These are phyloP conservation scores for Semicossyphus pulcher DNA, from an alignment of 2,113 vertebrate genomes.

Conservation along the genomic window DNA sequence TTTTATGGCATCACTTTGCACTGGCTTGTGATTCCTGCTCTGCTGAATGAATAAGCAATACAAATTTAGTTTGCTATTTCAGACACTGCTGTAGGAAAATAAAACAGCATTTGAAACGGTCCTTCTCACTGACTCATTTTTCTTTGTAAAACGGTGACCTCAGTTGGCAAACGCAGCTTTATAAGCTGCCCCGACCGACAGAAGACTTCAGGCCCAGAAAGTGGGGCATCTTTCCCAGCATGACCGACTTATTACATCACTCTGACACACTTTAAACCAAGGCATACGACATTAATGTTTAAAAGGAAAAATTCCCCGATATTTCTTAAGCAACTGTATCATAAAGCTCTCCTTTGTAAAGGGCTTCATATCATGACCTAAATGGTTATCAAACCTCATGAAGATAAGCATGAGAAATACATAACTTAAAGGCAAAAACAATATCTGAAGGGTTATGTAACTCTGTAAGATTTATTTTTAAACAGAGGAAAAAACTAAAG, in stretches of 20 bases:
- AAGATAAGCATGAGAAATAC: not conserved
- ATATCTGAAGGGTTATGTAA: slow-evolving; percentile 3
- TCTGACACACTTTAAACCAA: not conserved
- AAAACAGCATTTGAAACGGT: not conserved
- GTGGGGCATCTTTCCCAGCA: not conserved
- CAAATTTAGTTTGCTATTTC: not conserved
- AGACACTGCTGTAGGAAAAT: too few relatives aligned
- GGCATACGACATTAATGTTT: not conserved
- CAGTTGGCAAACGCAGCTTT: not conserved
- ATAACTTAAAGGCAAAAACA: not conserved
- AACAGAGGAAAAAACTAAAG: not conserved
- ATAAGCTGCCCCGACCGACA: not conserved
- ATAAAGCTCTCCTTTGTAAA: not conserved
- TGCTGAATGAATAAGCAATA: not conserved
- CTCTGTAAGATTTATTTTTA: slow-evolving; percentile 1
- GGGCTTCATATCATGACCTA: not conserved
- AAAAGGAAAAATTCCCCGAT: not conserved
- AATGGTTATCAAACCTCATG: not conserved
- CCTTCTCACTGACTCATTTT: not conserved
- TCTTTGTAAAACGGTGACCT: not conserved
- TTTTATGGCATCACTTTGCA: not conserved
- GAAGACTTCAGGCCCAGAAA: not conserved
- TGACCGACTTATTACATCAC: slow-evolving; percentile 7
- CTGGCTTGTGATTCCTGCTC: not conserved
- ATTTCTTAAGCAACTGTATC: not conserved